These are phyloP conservation scores for Epistrophella euchroma DNA, from an alignment of 2,888 invertebrate genomes.

Conservation along the genomic window DNA sequence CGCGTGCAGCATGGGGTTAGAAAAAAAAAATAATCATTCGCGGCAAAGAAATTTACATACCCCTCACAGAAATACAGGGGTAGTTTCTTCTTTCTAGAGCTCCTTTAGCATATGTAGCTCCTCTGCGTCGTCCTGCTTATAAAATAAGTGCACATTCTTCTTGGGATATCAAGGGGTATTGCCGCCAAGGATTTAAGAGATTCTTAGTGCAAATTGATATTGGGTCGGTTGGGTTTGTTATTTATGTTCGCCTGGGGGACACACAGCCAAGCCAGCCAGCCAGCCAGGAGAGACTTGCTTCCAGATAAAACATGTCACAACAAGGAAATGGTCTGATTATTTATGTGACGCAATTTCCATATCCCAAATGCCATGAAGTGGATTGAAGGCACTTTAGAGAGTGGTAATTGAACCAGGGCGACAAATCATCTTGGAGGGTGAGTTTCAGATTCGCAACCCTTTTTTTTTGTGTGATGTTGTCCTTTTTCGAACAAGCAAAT, in stretches of 20 bases:
- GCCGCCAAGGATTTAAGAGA: constrained; percentile 57
- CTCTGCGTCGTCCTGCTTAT: constrained; percentile 61
- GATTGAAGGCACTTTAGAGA: constrained; percentile 66
- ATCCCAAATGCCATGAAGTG: constrained; percentile 37
- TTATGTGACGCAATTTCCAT: constrained; percentile 78
- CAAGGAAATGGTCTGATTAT: constrained; percentile 77
- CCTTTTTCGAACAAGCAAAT: neutral
- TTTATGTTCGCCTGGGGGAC: constrained; percentile 78
- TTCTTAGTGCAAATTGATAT: constrained; percentile 77
- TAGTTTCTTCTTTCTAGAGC: constrained; percentile 2
- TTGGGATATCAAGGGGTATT: constrained; percentile 17
- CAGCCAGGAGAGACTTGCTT: neutral
- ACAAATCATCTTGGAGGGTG: constrained; percentile 65
- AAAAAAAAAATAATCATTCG: constrained; percentile 41
- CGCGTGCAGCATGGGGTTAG: neutral
- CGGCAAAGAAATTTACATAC: constrained; percentile 59
- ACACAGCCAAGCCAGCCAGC: neutral
- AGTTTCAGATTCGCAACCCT: constrained; percentile 49
- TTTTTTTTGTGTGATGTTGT: constrained; percentile 23
- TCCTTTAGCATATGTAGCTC: constrained; percentile 46
- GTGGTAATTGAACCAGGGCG: constrained; percentile 72
- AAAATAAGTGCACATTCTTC: constrained; percentile 65
- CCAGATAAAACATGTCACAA: constrained; percentile 76
- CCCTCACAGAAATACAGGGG: constrained; percentile 17
- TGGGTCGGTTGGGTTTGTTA: constrained; percentile 75